Conservation (phyloP, 1,140 invertebrate genomes). For the Heterodera carotae region DNA sequence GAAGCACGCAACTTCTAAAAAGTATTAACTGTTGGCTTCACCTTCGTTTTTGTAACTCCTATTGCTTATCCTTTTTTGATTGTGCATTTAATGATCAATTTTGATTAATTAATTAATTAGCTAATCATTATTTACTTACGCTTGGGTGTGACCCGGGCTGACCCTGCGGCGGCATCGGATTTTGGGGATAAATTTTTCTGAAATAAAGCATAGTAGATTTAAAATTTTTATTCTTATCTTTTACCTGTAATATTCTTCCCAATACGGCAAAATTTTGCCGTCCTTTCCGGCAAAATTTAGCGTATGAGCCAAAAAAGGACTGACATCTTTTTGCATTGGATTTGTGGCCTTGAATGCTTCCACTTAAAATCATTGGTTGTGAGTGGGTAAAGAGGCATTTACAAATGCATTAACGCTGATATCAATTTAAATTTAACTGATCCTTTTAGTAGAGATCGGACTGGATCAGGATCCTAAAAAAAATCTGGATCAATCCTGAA, state of each 20-base stretch:
- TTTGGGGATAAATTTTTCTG: slow-evolving; percentile 22
- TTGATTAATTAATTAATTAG: too few species aligned
- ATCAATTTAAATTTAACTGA: not conserved
- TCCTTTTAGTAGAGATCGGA: too few species aligned
- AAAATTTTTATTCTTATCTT: not conserved
- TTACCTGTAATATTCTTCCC: slow-evolving; percentile 22
- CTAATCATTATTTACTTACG: not conserved
- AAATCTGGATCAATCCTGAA: too few species aligned
- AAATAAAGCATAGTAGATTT: not conserved
- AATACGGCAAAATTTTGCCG: slow-evolving; percentile 21
- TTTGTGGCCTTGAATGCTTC: slow-evolving; percentile 26
- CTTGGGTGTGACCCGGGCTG: slow-evolving; percentile 65
- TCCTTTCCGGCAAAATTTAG: slow-evolving; percentile 19
- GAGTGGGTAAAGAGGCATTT: too few species aligned
- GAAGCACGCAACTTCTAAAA: not conserved
- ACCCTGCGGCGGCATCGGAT: slow-evolving; percentile 16
- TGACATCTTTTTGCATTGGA: slow-evolving; percentile 8
- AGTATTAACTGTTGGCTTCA: too few species aligned
- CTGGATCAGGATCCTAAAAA: too few species aligned
- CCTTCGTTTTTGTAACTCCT: too few species aligned
- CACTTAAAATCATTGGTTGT: not conserved
- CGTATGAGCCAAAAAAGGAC: slow-evolving; percentile 18
- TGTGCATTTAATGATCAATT: too few species aligned
- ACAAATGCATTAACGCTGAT: not conserved
- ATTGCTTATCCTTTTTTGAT: too few species aligned